Percentiles rank a stretch among this genome's conserved stretches.
phyloP scores from a whole-genome alignment of 30 jellyfish, hydroid and myxozoan genomes.

The Rhopilema esculentum region DNA sequence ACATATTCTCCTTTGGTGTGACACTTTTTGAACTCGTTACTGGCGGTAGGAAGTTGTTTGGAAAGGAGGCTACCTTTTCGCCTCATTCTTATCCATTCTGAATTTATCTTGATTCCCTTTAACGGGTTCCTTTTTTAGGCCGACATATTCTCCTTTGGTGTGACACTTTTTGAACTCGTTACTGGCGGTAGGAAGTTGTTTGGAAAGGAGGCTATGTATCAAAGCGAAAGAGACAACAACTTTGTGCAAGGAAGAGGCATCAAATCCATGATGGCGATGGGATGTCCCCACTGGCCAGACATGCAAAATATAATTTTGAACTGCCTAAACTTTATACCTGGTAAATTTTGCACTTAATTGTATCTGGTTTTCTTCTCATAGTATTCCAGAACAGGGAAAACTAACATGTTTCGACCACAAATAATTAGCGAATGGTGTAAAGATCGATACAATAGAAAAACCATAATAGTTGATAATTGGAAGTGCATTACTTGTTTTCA shows the following conservation, averaged over 20 bases:
- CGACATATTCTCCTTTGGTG: conserved; percentile 87
- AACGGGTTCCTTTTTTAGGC: conserved; percentile 77
- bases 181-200: conserved; percentile 84
- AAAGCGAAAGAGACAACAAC: conserved; percentile 33
- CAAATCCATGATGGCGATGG: conserved; percentile 51
- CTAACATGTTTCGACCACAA: too few relatives aligned
- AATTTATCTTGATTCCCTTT: too few relatives aligned
- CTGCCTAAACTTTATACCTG: conserved; percentile 70
- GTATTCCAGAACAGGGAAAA: too few relatives aligned
- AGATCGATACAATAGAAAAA: too few relatives aligned
- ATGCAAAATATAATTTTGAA: conserved; percentile 80
- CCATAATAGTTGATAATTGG: too few relatives aligned
- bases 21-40: conserved; percentile 85
- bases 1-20: conserved; percentile 85
- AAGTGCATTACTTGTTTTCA: too few relatives aligned
- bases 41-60: conserved; percentile 80
- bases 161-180: conserved; percentile 81
- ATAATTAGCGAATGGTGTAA: too few relatives aligned
- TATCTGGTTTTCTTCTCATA: neutral
- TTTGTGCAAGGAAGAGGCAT: conserved; percentile 41
- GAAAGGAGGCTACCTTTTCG: conserved; percentile 35
- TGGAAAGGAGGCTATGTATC: conserved; percentile 48
- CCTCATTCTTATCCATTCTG: too few relatives aligned
- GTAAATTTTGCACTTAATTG: conserved; percentile 22
- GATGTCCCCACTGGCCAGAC: conserved; percentile 94